Evolutionary conservation across 35 echinoderm and acorn worm species (phyloP).

Genomic region (Apostichopus parvimensis): DNA sequence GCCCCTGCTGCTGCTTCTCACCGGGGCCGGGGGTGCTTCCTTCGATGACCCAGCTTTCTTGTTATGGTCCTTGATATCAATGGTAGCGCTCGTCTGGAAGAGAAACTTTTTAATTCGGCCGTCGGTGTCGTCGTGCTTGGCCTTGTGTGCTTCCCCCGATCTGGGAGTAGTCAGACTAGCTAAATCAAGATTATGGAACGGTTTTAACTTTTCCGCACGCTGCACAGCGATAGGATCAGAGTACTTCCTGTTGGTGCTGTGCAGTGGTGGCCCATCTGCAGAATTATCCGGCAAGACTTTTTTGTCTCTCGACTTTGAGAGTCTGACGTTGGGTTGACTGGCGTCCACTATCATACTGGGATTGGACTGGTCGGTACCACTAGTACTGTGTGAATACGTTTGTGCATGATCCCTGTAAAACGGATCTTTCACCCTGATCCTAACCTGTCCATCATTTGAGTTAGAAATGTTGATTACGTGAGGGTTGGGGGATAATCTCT

Average conservation of each 20-base stretch:
- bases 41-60: constrained; percentile 11
- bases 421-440: constrained; percentile 43
- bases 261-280: background rate
- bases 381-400: constrained; percentile 50
- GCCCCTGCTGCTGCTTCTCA: constrained; percentile 66
- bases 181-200: constrained; percentile 45
- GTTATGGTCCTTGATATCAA: constrained; percentile 33
- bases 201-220: constrained; percentile 25
- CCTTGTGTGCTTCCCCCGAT: background rate
- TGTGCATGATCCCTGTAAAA: constrained; percentile 1
- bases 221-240: constrained; percentile 29
- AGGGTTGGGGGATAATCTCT: background rate
- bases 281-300: constrained; percentile 20
- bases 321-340: constrained; percentile 25
- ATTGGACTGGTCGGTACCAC: background rate
- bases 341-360: constrained; percentile 44
- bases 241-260: constrained; percentile 32
- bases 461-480: constrained; percentile 24
- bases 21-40: constrained; percentile 56
- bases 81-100: constrained; percentile 53
- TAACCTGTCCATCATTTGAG: constrained; percentile 43
- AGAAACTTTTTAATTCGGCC: constrained; percentile 32
- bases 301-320: constrained; percentile 43
- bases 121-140: background rate
- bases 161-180: background rate